These are phyloP conservation scores for Archaeoteleia sp. DNA, from an alignment of 2,888 invertebrate genomes.

Conservation along the genomic window DNA sequence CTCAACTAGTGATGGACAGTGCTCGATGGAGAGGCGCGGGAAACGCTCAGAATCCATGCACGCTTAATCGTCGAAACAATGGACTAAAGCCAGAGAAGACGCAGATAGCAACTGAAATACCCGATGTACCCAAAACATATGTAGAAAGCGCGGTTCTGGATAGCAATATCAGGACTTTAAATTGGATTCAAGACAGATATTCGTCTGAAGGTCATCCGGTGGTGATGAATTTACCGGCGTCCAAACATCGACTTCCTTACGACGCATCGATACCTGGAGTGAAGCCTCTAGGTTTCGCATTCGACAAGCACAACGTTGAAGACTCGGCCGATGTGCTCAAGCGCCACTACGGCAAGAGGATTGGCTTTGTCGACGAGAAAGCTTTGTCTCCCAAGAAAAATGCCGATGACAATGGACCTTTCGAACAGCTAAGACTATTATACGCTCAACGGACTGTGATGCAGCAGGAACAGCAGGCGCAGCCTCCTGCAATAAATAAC, in stretches of 20 bases:
- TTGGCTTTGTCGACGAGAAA: slow-evolving; percentile 45
- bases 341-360: slow-evolving; percentile 45
- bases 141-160: slow-evolving; percentile 24
- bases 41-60: no score
- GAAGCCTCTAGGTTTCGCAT: slow-evolving; percentile 43
- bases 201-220: slow-evolving; percentile 54
- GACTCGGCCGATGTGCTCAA: slow-evolving; percentile 7
- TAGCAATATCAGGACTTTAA: slow-evolving; percentile 58
- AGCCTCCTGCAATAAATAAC: slow-evolving; percentile 50
- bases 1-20: slow-evolving; percentile 71
- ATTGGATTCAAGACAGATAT: slow-evolving; percentile 65
- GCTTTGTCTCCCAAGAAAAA: slow-evolving; percentile 23
- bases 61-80: no score
- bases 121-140: no score
- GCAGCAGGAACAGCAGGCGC: slow-evolving; percentile 33
- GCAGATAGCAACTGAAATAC: no score
- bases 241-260: slow-evolving; percentile 37
- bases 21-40: no score
- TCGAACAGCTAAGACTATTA: slow-evolving; percentile 55
- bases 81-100: slow-evolving; percentile 1
- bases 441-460: slow-evolving; percentile 50
- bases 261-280: slow-evolving; percentile 42
- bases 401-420: slow-evolving; percentile 47
- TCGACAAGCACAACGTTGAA: slow-evolving; percentile 22
- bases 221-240: slow-evolving; percentile 15